phyloP scores from a whole-genome alignment of 2,797 vertebrate species.

The Urosaurus nigricauda region DNA sequence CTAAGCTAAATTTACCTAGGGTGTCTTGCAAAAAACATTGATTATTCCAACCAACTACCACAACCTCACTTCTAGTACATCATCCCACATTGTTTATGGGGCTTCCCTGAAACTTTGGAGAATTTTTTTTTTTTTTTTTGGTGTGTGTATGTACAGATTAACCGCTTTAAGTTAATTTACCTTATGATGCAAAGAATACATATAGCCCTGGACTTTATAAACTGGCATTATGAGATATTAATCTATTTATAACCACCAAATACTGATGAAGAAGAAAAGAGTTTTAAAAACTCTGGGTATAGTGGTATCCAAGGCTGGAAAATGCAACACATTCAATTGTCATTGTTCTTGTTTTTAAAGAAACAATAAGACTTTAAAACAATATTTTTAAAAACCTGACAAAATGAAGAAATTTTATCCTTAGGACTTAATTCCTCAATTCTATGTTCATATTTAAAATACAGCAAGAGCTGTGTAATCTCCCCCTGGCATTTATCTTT shows the following conservation, averaged over 20 bases:
- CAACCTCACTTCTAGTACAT: no score
- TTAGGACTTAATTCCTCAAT: not conserved
- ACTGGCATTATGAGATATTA: not conserved
- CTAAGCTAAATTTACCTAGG: not conserved
- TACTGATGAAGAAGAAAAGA: slow-evolving; percentile 9
- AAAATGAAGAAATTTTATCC: not conserved
- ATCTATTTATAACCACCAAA: not conserved
- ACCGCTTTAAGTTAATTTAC: not conserved
- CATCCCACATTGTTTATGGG: not conserved
- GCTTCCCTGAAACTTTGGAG: not conserved
- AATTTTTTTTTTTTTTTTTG: no score
- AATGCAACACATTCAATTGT: not conserved
- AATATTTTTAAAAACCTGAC: not conserved
- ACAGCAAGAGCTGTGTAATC: not conserved
- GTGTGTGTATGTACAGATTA: not conserved
- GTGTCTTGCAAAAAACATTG: no score
- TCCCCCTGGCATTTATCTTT: slow-evolving; percentile 4
- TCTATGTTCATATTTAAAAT: not conserved
- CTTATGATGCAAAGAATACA: not conserved
- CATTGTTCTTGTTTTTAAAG: slow-evolving; percentile 42
- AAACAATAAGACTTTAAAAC: not conserved
- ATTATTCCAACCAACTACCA: no score
- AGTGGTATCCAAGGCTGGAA: not conserved
- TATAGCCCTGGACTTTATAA: slow-evolving; percentile 34
- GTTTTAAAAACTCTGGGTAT: slow-evolving; percentile 35